Evolutionary conservation across 2,113 vertebrate genomes (phyloP).

Genomic region (Mus spicilegus): DNA sequence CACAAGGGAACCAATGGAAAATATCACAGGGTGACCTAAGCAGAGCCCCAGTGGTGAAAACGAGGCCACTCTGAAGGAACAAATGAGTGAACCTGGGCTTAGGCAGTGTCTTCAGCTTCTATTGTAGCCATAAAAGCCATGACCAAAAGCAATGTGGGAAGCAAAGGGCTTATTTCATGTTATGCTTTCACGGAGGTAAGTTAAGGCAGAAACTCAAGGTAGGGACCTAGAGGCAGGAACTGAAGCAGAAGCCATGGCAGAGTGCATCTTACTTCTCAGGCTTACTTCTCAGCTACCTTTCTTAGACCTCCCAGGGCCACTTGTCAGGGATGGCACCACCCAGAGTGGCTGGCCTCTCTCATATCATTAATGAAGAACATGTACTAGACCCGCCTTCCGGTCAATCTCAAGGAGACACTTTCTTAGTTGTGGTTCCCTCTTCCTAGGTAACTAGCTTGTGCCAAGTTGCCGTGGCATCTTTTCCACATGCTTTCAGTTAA

Average conservation of each 20-base stretch:
- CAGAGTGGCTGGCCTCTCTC: background rate
- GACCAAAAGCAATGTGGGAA: background rate
- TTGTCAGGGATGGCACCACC: background rate
- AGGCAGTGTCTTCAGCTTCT: background rate
- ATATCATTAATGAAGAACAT: background rate
- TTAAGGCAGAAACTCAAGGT: background rate
- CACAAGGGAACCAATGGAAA: background rate
- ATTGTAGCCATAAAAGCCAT: background rate
- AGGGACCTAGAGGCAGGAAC: background rate
- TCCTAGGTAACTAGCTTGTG: background rate
- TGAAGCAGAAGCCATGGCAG: background rate
- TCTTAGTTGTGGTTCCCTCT: background rate
- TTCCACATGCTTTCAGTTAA: slow-evolving; percentile 53
- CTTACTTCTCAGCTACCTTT: background rate
- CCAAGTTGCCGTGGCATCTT: background rate
- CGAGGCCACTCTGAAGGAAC: background rate
- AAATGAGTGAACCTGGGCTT: background rate
- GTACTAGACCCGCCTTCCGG: background rate
- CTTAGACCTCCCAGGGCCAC: background rate
- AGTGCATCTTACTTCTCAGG: background rate
- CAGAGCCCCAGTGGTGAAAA: background rate
- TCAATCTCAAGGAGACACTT: background rate
- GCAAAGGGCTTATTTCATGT: background rate
- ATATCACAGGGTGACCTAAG: background rate
- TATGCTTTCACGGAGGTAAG: background rate